phyloP scores from a whole-genome alignment of 1,140 invertebrate species.

The Halictus rubicundus region DNA sequence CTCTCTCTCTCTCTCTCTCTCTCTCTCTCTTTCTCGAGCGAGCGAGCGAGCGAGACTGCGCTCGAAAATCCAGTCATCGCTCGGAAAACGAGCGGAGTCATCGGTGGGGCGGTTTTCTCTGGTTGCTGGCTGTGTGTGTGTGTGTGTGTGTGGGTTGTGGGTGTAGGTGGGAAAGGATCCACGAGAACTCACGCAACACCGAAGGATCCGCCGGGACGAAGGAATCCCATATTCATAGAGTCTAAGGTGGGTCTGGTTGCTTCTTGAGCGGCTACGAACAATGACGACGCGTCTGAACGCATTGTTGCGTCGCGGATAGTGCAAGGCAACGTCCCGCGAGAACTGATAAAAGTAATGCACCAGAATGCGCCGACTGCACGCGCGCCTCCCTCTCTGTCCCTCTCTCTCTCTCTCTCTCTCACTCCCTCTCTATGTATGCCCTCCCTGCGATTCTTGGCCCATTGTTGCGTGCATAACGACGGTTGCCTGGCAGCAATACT shows the following conservation, averaged over 20 bases:
- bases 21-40: no score
- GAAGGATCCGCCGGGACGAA: conserved; percentile 41
- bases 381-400: neutral
- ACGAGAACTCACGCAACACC: conserved; percentile 6
- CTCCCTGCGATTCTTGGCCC: conserved; percentile 49
- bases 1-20: neutral
- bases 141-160: no score
- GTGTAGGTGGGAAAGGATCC: neutral
- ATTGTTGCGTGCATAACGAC: conserved; percentile 51
- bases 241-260: conserved; percentile 60
- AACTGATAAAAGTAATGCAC: conserved; percentile 63
- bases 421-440: no score
- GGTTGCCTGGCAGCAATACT: conserved; percentile 22
- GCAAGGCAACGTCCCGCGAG: conserved; percentile 52
- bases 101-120: neutral
- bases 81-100: neutral
- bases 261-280: conserved; percentile 68
- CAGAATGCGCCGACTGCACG: conserved; percentile 48
- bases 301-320: conserved; percentile 60
- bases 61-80: neutral
- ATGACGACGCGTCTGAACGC: conserved; percentile 63
- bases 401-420: neutral
- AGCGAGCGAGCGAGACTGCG: neutral
- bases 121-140: no score
- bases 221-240: conserved; percentile 68